A percentile compares a stretch with the other conserved stretches of the same genome.
These are phyloP conservation scores for Trissonchulus latispiculum DNA, from an alignment of 2,888 invertebrate genomes.

Conservation along the genomic window DNA sequence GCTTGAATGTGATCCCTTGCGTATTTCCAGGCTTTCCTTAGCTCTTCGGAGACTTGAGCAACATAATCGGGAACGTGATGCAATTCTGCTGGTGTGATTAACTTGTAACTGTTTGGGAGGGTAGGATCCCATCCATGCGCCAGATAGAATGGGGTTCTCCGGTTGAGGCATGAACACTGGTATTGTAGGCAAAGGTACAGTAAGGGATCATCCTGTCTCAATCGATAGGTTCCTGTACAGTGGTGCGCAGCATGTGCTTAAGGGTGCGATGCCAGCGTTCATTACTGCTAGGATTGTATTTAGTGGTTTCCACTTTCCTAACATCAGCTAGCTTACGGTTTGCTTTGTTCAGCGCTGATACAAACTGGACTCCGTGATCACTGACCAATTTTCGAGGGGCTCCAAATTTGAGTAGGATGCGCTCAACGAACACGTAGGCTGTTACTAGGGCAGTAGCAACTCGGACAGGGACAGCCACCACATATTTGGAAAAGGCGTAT, in stretches of 20 bases:
- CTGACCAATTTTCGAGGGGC: not conserved
- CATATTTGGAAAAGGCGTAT: not conserved
- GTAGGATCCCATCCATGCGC: conserved; percentile 11
- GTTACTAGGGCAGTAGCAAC: not conserved
- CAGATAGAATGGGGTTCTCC: conserved; percentile 4
- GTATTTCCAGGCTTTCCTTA: too few species aligned
- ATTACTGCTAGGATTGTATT: not conserved
- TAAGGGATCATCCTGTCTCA: conserved; percentile 7
- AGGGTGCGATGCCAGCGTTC: not conserved
- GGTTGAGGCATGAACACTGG: not conserved
- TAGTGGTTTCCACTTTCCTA: not conserved
- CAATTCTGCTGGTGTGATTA: too few species aligned
- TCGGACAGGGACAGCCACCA: not conserved
- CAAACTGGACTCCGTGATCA: not conserved
- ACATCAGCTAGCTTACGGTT: not conserved
- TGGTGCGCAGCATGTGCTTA: not conserved
- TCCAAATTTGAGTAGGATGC: not conserved
- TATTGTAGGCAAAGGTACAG: conserved; percentile 14
- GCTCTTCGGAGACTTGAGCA: too few species aligned
- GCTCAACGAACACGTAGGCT: not conserved
- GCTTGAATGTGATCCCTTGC: too few species aligned
- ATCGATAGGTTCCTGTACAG: not conserved
- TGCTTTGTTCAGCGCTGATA: not conserved
- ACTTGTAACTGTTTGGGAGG: not conserved
- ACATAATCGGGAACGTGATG: too few species aligned